These are phyloP conservation scores for Mesocricetus auratus DNA, from an alignment of 2,113 vertebrate species.

Conservation along the genomic window DNA sequence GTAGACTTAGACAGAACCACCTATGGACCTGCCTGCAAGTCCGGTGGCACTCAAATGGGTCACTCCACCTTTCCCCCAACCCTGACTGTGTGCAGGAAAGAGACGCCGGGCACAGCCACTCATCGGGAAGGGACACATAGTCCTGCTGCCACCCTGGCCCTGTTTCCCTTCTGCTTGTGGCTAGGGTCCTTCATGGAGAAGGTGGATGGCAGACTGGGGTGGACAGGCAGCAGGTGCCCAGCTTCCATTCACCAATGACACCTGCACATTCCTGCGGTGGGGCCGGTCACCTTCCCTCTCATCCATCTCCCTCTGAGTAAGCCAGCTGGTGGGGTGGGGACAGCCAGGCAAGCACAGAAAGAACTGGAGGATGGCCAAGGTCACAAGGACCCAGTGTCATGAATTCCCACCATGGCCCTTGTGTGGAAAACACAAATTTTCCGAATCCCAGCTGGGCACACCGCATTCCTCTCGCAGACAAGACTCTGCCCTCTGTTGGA, in stretches of 20 bases:
- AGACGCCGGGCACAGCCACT: background rate
- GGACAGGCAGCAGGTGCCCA: background rate
- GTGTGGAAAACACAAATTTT: background rate
- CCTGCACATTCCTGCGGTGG: conserved; percentile 52
- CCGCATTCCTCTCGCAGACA: background rate
- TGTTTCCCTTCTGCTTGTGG: background rate
- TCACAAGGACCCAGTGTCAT: conserved; percentile 10
- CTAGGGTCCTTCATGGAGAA: background rate
- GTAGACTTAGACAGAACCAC: background rate
- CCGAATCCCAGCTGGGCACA: background rate
- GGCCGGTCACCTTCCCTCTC: conserved; percentile 30
- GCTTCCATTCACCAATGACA: conserved; percentile 18
- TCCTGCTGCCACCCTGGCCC: background rate
- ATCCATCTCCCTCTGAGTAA: conserved; percentile 2
- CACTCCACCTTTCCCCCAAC: background rate
- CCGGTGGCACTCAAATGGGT: background rate
- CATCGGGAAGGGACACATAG: too few relatives aligned
- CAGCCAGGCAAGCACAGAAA: background rate
- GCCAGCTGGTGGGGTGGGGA: background rate
- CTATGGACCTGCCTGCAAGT: background rate
- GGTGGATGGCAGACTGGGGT: background rate
- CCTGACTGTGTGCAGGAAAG: background rate
- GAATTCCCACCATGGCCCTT: background rate
- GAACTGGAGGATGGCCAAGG: background rate
- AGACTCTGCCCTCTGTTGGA: background rate